Evolutionary conservation across 2,797 vertebrate genomes (phyloP).

Genomic region (Syngnathus acus): DNA sequence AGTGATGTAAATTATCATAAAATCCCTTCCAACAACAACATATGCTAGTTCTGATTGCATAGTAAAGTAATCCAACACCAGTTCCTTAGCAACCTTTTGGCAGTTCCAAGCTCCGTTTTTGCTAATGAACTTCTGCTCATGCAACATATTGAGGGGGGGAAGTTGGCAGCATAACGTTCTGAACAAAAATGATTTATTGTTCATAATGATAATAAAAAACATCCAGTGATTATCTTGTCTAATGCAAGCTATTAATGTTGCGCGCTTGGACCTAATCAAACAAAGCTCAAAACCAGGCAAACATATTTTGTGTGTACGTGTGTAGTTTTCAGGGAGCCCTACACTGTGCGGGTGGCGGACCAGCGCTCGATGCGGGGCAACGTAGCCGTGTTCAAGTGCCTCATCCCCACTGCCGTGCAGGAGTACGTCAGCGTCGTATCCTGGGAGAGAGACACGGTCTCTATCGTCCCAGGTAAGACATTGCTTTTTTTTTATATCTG

Average conservation of each 20-base stretch:
- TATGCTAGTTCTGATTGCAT: slow-evolving; percentile 51
- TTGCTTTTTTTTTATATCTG: not conserved
- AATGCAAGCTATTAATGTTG: slow-evolving; percentile 34
- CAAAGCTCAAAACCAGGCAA: slow-evolving; percentile 23
- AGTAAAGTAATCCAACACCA: slow-evolving; percentile 53
- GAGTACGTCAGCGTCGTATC: slow-evolving; percentile 97
- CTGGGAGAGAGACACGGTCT: slow-evolving; percentile 98
- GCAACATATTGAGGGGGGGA: slow-evolving; percentile 32
- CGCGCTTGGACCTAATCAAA: slow-evolving; percentile 36
- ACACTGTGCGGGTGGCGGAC: slow-evolving; percentile 98
- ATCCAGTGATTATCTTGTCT: slow-evolving; percentile 35
- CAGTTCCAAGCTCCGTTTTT: slow-evolving; percentile 55
- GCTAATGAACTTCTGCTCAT: slow-evolving; percentile 61
- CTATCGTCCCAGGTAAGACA: slow-evolving; percentile 89
- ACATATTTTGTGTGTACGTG: slow-evolving; percentile 13
- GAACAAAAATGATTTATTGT: slow-evolving; percentile 7
- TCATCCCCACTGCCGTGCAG: slow-evolving; percentile 96
- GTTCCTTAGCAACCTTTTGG: slow-evolving; percentile 70
- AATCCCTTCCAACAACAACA: too few relatives aligned
- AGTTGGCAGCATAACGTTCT: slow-evolving; percentile 16
- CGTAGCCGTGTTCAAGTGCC: slow-evolving; percentile 99
- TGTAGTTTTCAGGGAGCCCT: slow-evolving; percentile 98
- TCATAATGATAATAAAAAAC: slow-evolving; percentile 33
- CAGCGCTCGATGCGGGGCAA: slow-evolving; percentile 98
- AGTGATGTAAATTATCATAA: too few relatives aligned